Base-by-base conservation (phyloP, 2,113 vertebrate species). In the Gnathonemus longibarbis region DNA sequence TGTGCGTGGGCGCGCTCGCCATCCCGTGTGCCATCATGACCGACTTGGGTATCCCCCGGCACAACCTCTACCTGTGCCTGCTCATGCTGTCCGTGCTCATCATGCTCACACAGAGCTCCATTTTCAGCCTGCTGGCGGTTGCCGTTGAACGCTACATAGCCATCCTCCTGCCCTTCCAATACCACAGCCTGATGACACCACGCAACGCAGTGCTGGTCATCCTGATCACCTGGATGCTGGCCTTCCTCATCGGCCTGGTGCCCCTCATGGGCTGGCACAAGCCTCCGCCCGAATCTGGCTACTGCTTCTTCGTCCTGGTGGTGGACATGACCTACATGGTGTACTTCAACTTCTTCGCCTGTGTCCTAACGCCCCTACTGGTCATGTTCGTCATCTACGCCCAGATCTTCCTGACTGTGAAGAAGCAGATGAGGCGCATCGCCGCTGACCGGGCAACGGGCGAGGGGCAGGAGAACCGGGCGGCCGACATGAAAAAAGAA, bases 11-110 rank as follows among this genome's bases (percentile, higher is more conserved):
- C 1, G 88, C 91, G 0, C 89, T 97, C 3, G 96, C 95, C 90
- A 96, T 97, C 15, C 96, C 96, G 3, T 96, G 95, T 2, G 96
- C 96, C 90, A 94, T 96, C 88, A 92, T 97, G 92, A 96, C 96
- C 0, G 95, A 92, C 27, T 19, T 95, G 0, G 96, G 96, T 1
- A 89, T 96, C 42, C 96, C 96, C 0, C 92, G 89, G 2, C 90
- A 96, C 87, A 94, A 94, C 77, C 91, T 96, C 52, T 93, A 95
- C 91, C 92, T 96, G 53, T 96, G 96, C 88, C 91, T 96, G 89
- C 92, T 97, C 24, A 96, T 96, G 96, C 92, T 97, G 45, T 96
- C 95, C 0, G 94, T 95, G 27, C 90, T 97, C 8, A 96, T 96
- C 42, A 95, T 96, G 95, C 93, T 96, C 89, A 96, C 96, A 0